A percentile compares a stretch with the other conserved stretches of the same genome.
phyloP scores from a whole-genome alignment of 2,888 invertebrate species.

The Ophion obscuratus region DNA sequence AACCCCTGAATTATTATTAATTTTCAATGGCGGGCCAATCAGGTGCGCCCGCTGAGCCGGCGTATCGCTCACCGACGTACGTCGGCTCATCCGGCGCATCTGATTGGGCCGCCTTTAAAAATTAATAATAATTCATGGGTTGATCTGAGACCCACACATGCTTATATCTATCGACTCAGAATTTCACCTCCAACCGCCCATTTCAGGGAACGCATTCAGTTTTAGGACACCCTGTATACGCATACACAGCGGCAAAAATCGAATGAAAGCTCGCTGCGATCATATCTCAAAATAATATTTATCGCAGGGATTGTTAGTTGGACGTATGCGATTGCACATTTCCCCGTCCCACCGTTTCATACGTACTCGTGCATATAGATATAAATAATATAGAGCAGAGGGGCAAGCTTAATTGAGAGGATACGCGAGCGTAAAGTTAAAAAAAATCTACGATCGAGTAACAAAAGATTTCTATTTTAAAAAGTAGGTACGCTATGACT shows the following conservation, averaged over 20 bases:
- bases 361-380: not conserved
- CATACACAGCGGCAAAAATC: conserved; percentile 33
- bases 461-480: conserved; percentile 26
- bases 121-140: too few relatives aligned
- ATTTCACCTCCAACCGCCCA: too few relatives aligned
- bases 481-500: not conserved
- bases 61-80: too few relatives aligned
- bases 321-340: not conserved
- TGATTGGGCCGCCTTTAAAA: too few relatives aligned
- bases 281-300: conserved; percentile 4
- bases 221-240: not conserved
- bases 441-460: not conserved
- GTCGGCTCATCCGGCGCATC: too few relatives aligned
- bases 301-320: not conserved
- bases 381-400: not conserved
- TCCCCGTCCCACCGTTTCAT: conserved; percentile 20
- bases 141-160: too few relatives aligned
- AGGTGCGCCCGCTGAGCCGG: too few relatives aligned
- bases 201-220: too few relatives aligned
- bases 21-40: too few relatives aligned
- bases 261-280: not conserved
- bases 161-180: too few relatives aligned
- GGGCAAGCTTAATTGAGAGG: conserved; percentile 37
- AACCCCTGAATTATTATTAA: too few relatives aligned
- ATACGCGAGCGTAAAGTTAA: conserved; percentile 16